phyloP scores from a whole-genome alignment of 2,797 vertebrate genomes.

The Cephalopachus bancanus region DNA sequence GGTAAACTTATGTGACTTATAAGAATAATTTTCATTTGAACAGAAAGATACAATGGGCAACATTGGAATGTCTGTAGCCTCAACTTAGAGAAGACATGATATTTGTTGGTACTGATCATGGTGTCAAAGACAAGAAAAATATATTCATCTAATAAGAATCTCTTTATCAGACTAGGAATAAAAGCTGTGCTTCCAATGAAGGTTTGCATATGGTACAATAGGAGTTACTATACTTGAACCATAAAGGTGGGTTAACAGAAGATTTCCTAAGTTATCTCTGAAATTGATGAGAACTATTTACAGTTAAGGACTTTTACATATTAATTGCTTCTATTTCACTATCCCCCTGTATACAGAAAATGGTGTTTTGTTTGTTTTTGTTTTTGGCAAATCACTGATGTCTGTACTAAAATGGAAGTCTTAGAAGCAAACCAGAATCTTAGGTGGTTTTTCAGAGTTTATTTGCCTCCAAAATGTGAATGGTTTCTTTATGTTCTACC shows the following conservation, averaged over 20 bases:
- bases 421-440: slow-evolving; percentile 46
- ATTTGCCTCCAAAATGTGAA: slow-evolving; percentile 22
- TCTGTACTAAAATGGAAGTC: background rate
- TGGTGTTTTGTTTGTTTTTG: background rate
- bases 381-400: background rate
- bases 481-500: slow-evolving; percentile 34
- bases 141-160: background rate
- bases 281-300: slow-evolving; percentile 24
- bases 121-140: slow-evolving; percentile 6
- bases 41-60: background rate
- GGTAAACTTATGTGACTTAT: background rate
- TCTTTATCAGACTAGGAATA: background rate
- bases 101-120: background rate
- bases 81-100: background rate
- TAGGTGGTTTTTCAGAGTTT: background rate
- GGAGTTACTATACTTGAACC: background rate
- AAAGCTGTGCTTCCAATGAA: background rate
- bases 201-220: background rate
- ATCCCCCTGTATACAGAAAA: background rate
- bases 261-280: slow-evolving; percentile 1
- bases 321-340: background rate
- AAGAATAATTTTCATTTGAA: background rate
- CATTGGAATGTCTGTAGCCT: background rate
- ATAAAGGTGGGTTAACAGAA: background rate
- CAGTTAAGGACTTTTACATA: background rate